Conservation (phyloP, 2,888 invertebrate species). For the Dioctria rufipes region DNA sequence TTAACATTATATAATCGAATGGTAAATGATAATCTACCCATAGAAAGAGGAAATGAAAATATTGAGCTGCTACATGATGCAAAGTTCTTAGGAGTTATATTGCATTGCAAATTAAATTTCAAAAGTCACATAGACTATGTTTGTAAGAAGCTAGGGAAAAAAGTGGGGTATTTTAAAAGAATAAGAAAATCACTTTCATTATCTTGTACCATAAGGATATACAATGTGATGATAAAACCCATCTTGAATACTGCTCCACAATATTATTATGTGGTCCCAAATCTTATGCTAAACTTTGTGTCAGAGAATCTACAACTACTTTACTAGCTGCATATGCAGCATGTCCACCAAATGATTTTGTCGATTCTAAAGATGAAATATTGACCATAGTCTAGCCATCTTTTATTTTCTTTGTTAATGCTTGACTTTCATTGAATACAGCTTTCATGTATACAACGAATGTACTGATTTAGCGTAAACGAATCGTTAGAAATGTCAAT, state of each 20-base stretch:
- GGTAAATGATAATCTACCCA: no score
- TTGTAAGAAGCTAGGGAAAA: no score
- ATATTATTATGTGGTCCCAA: conserved; percentile 77
- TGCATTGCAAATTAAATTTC: no score
- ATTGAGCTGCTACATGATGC: no score
- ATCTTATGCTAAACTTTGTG: conserved; percentile 88
- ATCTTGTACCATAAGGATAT: conserved; percentile 76
- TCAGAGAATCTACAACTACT: conserved; percentile 89
- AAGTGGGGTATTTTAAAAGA: no score
- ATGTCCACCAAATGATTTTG: conserved; percentile 81
- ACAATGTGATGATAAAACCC: conserved; percentile 60
- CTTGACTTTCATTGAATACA: conserved; percentile 87
- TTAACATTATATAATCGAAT: no score
- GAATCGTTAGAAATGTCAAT: no score
- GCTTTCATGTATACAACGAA: conserved; percentile 89
- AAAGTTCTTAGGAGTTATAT: no score
- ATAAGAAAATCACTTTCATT: no score
- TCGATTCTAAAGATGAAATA: conserved; percentile 86
- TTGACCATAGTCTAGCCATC: conserved; percentile 88
- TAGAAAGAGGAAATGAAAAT: no score
- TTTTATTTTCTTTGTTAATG: conserved; percentile 83
- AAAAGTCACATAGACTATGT: no score
- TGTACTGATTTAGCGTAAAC: conserved; percentile 70
- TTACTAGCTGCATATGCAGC: conserved; percentile 89
- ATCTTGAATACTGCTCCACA: no score